Percentiles rank a stretch among this genome's conserved stretches.
Evolutionary conservation across 2,797 vertebrate species (phyloP).

Genomic region (Catamblyrhynchus diadema): DNA sequence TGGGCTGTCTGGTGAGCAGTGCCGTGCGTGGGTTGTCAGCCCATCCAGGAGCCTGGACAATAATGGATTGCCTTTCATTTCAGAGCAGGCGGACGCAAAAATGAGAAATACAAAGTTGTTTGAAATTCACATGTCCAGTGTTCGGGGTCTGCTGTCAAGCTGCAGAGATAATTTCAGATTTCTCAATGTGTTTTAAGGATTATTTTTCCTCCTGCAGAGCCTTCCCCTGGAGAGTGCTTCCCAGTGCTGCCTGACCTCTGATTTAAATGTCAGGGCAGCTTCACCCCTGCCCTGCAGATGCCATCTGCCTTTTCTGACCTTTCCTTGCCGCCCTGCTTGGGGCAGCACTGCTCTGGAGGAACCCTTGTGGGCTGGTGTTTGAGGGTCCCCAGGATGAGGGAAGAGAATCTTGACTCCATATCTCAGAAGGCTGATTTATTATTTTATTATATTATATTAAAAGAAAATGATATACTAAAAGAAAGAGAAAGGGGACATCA

Average conservation of each 20-base stretch:
- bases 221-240: accelerated
- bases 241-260: not conserved
- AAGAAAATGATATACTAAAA: too few species aligned
- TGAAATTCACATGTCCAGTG: accelerated
- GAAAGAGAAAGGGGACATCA: not conserved
- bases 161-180: not conserved
- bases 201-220: not conserved
- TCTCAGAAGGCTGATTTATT: not conserved
- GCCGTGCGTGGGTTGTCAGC: not conserved
- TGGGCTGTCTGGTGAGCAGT: not conserved
- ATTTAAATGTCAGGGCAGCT: constrained; percentile 52
- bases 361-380: too few species aligned
- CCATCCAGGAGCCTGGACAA: not conserved
- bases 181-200: accelerated
- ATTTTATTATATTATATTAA: not conserved
- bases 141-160: not conserved
- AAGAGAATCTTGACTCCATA: too few species aligned
- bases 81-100: not conserved
- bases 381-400: not conserved
- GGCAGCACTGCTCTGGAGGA: accelerated
- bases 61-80: not conserved
- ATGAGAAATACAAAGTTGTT: not conserved
- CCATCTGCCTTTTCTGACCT: not conserved
- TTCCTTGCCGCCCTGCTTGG: not conserved
- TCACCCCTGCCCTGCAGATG: not conserved